These are phyloP conservation scores for Hydriomena furcata DNA, from an alignment of 2,888 invertebrate genomes.

Conservation along the genomic window DNA sequence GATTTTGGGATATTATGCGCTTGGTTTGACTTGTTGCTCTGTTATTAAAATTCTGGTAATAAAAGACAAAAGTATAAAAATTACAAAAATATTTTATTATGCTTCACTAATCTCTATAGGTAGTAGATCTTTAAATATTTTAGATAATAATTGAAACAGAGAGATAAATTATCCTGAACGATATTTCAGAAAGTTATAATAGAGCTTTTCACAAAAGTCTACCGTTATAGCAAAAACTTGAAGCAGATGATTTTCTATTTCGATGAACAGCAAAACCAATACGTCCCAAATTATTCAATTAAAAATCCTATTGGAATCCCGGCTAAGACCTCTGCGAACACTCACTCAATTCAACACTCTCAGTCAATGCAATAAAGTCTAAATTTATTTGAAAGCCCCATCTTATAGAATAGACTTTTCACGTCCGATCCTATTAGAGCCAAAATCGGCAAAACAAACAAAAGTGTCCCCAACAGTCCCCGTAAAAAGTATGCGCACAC, in stretches of 20 bases:
- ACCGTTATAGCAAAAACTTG: too few species aligned
- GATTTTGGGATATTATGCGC: constrained; percentile 10
- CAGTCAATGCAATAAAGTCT: neutral
- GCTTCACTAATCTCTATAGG: too few species aligned
- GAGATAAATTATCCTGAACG: too few species aligned
- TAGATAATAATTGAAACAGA: too few species aligned
- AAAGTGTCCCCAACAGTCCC: constrained; percentile 22
- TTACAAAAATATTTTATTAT: too few species aligned
- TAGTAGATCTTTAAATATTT: too few species aligned
- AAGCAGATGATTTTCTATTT: neutral
- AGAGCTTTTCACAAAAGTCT: too few species aligned
- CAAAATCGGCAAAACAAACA: constrained; percentile 36
- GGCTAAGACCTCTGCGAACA: neutral
- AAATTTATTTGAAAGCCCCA: neutral
- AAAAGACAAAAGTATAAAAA: too few species aligned
- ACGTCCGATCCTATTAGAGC: constrained; percentile 35
- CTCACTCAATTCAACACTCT: constrained; percentile 5
- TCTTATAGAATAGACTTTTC: constrained; percentile 28
- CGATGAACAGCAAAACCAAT: constrained; percentile 3
- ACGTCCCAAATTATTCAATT: constrained; percentile 17
- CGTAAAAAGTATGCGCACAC: constrained; percentile 30
- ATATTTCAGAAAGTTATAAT: too few species aligned
- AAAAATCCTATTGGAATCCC: constrained; percentile 18
- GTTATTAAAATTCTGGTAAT: too few species aligned
- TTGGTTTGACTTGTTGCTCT: constrained; percentile 10